These are phyloP conservation scores for Pteropus rufus DNA, from an alignment of 2,797 vertebrate species.

Conservation along the genomic window DNA sequence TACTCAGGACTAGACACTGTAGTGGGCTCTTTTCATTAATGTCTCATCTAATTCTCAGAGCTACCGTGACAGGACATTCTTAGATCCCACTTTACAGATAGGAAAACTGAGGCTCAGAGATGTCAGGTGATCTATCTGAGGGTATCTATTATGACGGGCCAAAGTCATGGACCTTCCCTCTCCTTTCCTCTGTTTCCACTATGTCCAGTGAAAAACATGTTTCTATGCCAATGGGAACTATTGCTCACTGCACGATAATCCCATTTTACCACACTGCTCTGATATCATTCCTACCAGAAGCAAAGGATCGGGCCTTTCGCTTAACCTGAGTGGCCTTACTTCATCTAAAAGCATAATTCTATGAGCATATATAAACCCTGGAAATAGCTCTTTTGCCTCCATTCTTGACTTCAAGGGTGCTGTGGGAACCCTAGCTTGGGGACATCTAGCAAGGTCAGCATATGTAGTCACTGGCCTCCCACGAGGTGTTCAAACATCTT, in stretches of 20 bases:
- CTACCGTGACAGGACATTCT: neutral
- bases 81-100: neutral
- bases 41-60: neutral
- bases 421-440: neutral
- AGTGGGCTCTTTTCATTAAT: neutral
- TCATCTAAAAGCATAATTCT: neutral
- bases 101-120: neutral
- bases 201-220: neutral
- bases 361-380: neutral
- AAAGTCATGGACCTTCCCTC: neutral
- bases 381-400: neutral
- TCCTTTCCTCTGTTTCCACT: neutral
- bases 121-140: neutral
- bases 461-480: neutral
- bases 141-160: neutral
- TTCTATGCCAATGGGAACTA: neutral
- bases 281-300: neutral
- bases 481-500: neutral
- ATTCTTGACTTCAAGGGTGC: neutral
- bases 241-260: neutral
- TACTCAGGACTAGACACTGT: neutral
- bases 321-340: neutral
- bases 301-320: neutral
- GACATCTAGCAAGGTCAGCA: neutral
- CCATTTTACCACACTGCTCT: neutral